Conservation (phyloP, 1,140 invertebrate species). For the Asobara japonica region DNA sequence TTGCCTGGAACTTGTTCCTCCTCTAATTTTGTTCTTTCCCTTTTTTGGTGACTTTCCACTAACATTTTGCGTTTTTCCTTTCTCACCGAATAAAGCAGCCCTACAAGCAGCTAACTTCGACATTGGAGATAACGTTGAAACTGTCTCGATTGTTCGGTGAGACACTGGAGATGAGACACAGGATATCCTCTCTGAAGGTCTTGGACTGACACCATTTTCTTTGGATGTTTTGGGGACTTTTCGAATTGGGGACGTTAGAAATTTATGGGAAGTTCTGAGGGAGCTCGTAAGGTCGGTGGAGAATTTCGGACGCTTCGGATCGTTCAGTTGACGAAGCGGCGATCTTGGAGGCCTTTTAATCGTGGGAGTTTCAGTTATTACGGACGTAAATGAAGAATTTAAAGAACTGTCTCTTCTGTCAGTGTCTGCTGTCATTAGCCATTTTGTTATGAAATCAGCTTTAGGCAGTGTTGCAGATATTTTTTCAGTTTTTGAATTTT, state of each 20-base stretch:
- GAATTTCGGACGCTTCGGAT: background rate
- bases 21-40: background rate
- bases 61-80: background rate
- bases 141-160: background rate
- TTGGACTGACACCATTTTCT: background rate
- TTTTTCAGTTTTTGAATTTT: background rate
- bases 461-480: conserved; percentile 26
- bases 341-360: background rate
- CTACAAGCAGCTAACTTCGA: background rate
- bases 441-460: conserved; percentile 33
- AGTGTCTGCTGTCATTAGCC: conserved; percentile 31
- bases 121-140: background rate
- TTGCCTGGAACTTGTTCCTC: background rate
- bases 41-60: background rate
- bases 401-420: background rate
- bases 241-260: background rate
- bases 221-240: background rate
- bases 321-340: background rate
- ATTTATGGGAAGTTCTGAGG: background rate
- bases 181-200: background rate
- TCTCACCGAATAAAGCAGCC: background rate
- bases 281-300: background rate
- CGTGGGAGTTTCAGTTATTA: background rate
- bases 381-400: background rate
- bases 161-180: background rate